Percentiles rank a stretch among this genome's conserved stretches.
Evolutionary conservation across 2,113 vertebrate genomes (phyloP).

Genomic region (Pteropus alecto): DNA sequence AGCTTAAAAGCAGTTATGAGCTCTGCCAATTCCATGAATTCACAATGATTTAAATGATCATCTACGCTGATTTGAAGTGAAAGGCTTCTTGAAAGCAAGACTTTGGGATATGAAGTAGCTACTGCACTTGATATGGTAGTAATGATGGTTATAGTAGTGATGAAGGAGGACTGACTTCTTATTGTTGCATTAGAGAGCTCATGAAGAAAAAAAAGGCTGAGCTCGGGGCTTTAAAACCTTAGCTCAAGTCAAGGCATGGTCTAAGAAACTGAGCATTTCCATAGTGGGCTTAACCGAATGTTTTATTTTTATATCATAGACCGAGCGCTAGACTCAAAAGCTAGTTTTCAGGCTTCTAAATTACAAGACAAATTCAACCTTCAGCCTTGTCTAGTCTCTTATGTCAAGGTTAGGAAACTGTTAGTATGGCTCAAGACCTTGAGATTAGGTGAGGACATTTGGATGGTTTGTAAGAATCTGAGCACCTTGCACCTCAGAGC

Average conservation of each 20-base stretch:
- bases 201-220: background rate
- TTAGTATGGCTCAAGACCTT: background rate
- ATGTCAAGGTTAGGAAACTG: background rate
- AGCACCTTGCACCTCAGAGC: background rate
- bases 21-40: background rate
- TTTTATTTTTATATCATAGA: background rate
- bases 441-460: background rate
- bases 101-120: background rate
- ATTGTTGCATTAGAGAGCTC: background rate
- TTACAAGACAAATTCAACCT: background rate
- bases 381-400: background rate
- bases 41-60: background rate
- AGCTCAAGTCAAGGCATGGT: background rate
- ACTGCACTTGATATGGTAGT: background rate
- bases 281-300: background rate
- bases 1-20: background rate
- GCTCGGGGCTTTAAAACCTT: background rate
- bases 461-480: background rate
- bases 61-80: background rate
- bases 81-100: background rate
- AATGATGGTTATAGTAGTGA: background rate
- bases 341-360: background rate
- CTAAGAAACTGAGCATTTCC: background rate
- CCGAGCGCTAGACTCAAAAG: background rate
- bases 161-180: background rate